A percentile compares a stretch with the other conserved stretches of the same genome.
Conservation (phyloP, 2,797 vertebrate species). For the Helarctos malayanus region DNA sequence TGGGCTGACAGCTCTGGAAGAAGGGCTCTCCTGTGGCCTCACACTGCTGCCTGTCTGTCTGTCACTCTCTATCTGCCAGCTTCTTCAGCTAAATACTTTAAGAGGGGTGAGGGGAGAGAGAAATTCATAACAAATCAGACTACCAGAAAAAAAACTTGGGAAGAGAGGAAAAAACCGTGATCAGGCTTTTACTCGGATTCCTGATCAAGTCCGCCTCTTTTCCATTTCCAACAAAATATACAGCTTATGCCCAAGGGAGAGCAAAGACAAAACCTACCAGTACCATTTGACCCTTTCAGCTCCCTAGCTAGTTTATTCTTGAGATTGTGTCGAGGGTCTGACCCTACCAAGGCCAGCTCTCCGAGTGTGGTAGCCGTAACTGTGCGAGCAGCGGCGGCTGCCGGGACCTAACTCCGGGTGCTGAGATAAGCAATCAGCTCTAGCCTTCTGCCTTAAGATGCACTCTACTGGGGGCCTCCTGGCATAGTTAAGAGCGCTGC, state of each 20-base stretch:
- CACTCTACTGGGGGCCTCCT: slow-evolving; percentile 82
- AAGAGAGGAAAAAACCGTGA: slow-evolving; percentile 77
- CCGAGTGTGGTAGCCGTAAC: slow-evolving; percentile 77
- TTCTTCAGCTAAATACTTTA: slow-evolving; percentile 91
- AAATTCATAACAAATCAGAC: slow-evolving; percentile 87
- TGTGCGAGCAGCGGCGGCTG: slow-evolving; percentile 79
- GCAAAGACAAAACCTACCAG: slow-evolving; percentile 78
- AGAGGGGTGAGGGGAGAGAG: slow-evolving; percentile 87
- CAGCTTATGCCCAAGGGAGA: slow-evolving; percentile 80
- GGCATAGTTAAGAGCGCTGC: slow-evolving; percentile 82
- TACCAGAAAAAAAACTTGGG: slow-evolving; percentile 80
- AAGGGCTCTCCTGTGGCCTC: slow-evolving; percentile 91
- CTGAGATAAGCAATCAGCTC: slow-evolving; percentile 82
- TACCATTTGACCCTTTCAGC: slow-evolving; percentile 83
- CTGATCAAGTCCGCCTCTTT: slow-evolving; percentile 86
- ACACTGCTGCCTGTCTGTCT: slow-evolving; percentile 92
- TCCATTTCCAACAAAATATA: slow-evolving; percentile 82
- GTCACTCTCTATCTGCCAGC: slow-evolving; percentile 91
- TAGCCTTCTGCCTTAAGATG: slow-evolving; percentile 88
- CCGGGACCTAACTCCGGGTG: slow-evolving; percentile 82
- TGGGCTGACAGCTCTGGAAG: slow-evolving; percentile 85
- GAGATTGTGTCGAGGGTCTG: slow-evolving; percentile 79
- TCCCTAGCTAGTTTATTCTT: slow-evolving; percentile 82
- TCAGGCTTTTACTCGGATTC: slow-evolving; percentile 81
- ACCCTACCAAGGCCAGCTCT: slow-evolving; percentile 77